Conservation (phyloP, 2,888 invertebrate species). For the Lycia hirtaria region DNA sequence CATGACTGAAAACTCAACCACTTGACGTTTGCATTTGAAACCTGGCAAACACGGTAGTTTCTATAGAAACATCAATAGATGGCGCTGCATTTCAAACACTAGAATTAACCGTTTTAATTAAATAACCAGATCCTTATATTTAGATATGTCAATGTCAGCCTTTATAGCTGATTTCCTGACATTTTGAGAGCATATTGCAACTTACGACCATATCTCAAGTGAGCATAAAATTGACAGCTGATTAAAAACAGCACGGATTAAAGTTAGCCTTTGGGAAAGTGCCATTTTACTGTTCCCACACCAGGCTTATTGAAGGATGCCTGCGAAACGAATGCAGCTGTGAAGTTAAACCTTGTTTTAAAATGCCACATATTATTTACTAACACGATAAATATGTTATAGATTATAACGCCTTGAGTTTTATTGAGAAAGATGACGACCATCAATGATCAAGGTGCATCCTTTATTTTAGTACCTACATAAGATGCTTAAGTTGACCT, state of each 20-base stretch:
- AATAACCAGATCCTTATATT: too few relatives aligned
- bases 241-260: conserved; percentile 2
- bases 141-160: too few relatives aligned
- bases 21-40: too few relatives aligned
- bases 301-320: not conserved
- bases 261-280: conserved; percentile 8
- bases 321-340: not conserved
- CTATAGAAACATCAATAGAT: too few relatives aligned
- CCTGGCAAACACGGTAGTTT: too few relatives aligned
- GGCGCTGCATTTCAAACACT: too few relatives aligned
- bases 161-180: not conserved
- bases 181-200: not conserved
- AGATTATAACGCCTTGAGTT: conserved; percentile 8
- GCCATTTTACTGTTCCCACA: conserved; percentile 1
- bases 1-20: too few relatives aligned
- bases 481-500: too few relatives aligned
- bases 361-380: conserved; percentile 11
- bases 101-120: too few relatives aligned
- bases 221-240: not conserved
- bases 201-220: not conserved
- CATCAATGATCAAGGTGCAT: conserved; percentile 3
- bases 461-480: too few relatives aligned
- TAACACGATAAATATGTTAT: conserved; percentile 7
- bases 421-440: conserved; percentile 10
- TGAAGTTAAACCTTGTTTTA: conserved; percentile 12